Percentiles rank a stretch among this genome's conserved stretches.
Evolutionary conservation across 2,113 vertebrate genomes (phyloP).

Genomic region (Silurus asotus): DNA sequence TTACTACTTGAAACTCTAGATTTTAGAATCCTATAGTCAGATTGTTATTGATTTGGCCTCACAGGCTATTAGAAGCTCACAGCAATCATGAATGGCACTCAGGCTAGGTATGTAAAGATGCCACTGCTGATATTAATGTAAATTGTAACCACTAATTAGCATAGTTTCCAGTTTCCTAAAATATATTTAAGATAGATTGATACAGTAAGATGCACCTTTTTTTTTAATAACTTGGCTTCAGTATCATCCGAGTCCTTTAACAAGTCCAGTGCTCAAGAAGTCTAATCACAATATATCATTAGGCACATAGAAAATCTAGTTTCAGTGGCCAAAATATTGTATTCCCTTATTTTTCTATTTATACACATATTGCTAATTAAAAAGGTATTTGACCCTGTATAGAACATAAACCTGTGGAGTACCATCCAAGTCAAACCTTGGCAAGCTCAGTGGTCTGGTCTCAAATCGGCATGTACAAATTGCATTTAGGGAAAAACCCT

Average conservation of each 20-base stretch:
- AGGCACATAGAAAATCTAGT: too few relatives aligned
- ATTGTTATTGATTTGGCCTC: not conserved
- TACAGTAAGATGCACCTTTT: not conserved
- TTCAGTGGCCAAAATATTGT: too few relatives aligned
- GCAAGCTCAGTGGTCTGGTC: not conserved
- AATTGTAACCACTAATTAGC: not conserved
- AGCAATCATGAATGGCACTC: not conserved
- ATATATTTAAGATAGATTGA: not conserved
- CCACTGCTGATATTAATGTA: not conserved
- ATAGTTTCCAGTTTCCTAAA: slow-evolving; percentile 4
- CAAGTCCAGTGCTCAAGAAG: too few relatives aligned
- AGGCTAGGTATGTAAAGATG: not conserved
- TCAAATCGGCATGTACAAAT: not conserved
- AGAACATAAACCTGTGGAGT: not conserved
- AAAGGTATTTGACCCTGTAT: not conserved
- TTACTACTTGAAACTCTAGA: not conserved
- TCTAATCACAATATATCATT: too few relatives aligned
- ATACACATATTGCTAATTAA: not conserved
- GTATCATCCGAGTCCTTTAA: too few relatives aligned
- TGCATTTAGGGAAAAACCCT: not conserved
- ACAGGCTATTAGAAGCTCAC: not conserved
- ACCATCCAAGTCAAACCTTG: not conserved
- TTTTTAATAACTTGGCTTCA: not conserved
- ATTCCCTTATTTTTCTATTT: too few relatives aligned
- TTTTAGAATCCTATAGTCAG: not conserved